phyloP scores from a whole-genome alignment of 2,888 invertebrate genomes.

The Drosophila greeni region DNA sequence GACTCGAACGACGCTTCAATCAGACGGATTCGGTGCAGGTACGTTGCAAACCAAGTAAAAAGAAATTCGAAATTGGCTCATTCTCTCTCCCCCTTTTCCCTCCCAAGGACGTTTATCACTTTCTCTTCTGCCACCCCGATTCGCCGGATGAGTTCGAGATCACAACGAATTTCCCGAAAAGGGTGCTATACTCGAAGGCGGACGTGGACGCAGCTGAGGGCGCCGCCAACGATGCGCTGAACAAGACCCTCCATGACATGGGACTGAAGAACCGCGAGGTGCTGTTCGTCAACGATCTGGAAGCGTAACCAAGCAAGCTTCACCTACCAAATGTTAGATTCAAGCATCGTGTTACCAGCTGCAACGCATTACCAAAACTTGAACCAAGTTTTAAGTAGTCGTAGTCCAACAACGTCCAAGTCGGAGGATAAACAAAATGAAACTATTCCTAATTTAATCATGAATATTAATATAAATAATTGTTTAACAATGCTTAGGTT shows the following conservation, averaged over 20 bases:
- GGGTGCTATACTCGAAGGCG: conserved; percentile 82
- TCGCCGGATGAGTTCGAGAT: conserved; percentile 96
- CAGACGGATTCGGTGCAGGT: conserved; percentile 90
- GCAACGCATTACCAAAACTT: conserved; percentile 66
- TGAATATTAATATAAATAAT: conserved; percentile 57
- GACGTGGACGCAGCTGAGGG: conserved; percentile 48
- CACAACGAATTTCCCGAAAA: conserved; percentile 96
- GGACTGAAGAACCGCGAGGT: conserved; percentile 94
- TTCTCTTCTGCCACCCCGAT: conserved; percentile 95
- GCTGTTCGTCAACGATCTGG: conserved; percentile 95
- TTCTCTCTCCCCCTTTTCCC: conserved; percentile 54
- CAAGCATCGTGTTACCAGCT: conserved; percentile 53
- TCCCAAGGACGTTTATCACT: conserved; percentile 95
- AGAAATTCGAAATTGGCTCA: neutral
- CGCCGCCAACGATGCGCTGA: conserved; percentile 44
- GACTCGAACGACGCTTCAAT: conserved; percentile 92
- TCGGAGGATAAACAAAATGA: conserved; percentile 41
- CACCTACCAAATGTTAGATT: conserved; percentile 34
- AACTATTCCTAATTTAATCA: conserved; percentile 63
- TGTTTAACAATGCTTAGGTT: conserved; percentile 65
- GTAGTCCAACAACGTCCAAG: conserved; percentile 47
- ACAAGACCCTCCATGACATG: conserved; percentile 81
- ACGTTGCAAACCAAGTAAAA: conserved; percentile 50
- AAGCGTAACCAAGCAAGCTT: conserved; percentile 81
- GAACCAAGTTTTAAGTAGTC: conserved; percentile 64